These are phyloP conservation scores for Anser brachyrhynchus DNA, from an alignment of 2,113 vertebrate species.

Conservation along the genomic window DNA sequence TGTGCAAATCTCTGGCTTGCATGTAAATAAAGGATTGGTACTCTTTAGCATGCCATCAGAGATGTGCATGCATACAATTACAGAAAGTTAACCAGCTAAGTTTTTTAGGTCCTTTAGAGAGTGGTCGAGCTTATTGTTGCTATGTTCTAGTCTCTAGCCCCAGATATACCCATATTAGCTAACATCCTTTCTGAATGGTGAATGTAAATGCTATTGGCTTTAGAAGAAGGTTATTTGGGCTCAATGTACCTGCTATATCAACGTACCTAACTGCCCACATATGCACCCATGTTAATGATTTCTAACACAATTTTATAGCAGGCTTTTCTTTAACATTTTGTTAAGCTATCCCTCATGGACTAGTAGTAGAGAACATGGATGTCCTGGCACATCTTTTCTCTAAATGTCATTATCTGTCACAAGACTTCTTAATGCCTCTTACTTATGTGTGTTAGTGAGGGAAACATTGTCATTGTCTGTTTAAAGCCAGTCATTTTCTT, in stretches of 20 bases:
- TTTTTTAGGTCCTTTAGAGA: not conserved
- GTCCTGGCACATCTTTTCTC: not conserved
- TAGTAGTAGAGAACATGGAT: not conserved
- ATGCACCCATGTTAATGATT: not conserved
- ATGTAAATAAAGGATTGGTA: not conserved
- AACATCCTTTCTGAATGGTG: not conserved
- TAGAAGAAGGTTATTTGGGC: not conserved
- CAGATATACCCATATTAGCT: not conserved
- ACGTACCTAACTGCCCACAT: not conserved
- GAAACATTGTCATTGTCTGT: not conserved
- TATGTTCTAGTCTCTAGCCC: not conserved
- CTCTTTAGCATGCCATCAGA: not conserved
- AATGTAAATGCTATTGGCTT: not conserved
- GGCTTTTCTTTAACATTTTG: not conserved
- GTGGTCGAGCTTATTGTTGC: not conserved
- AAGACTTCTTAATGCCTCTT: not conserved
- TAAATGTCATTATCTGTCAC: not conserved
- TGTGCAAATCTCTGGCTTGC: not conserved
- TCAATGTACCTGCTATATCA: rapidly evolving
- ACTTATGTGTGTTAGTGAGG: not conserved
- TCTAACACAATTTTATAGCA: not conserved
- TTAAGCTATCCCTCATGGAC: not conserved
- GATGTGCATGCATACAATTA: rapidly evolving
- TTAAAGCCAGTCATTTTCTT: not conserved
- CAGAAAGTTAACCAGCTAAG: not conserved